Base-by-base conservation (phyloP, 2,113 vertebrate species). In the Ornithorhynchus anatinus region DNA sequence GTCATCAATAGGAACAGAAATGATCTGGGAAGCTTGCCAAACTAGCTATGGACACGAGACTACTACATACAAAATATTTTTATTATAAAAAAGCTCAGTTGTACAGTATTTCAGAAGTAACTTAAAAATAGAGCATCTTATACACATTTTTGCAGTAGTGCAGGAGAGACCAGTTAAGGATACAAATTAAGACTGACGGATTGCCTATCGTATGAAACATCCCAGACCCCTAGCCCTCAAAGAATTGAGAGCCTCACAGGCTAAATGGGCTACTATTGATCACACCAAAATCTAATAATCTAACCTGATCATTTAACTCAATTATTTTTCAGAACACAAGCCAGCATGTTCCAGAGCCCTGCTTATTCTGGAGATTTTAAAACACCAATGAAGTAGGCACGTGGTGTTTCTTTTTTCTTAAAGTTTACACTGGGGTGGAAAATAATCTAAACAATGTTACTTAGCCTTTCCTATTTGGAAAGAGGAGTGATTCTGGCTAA, bases 1-100 rank as follows among this genome's bases (percentile, higher is more conserved):
- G n/a, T n/a, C n/a, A n/a, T n/a, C n/a, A n/a, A n/a, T n/a, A n/a
- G n/a, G n/a, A n/a, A n/a, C n/a, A n/a, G n/a, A n/a, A n/a, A n/a
- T n/a, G n/a, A n/a, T n/a, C 2, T 4, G 16, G 42, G 45, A 36
- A 33, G 43, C 7, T 53, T 23, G 31, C 31, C 23, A 2, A 12
- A 45, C 27, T 5, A 56, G 59, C 8, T 50, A 23, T n/a, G 35
- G 12, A 59, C 29, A 9, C 39, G 3, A 14, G 17, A 1, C 36
- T 12, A 20, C 31, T 27, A 29, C 0, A 35, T 88, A 89, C 5
- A 90, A 91, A 91, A 86, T 7, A 23, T 81, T 89, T 85, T 92
- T 87, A 85, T 93, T 67, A 71, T 25, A 31, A 58, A 78, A 72
- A n/a, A 69, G 25, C 68, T 80, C 73, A n/a, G 32, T 32, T 4